These are phyloP conservation scores for Neocrepidodera transversa DNA, from an alignment of 2,888 invertebrate genomes.

Conservation along the genomic window DNA sequence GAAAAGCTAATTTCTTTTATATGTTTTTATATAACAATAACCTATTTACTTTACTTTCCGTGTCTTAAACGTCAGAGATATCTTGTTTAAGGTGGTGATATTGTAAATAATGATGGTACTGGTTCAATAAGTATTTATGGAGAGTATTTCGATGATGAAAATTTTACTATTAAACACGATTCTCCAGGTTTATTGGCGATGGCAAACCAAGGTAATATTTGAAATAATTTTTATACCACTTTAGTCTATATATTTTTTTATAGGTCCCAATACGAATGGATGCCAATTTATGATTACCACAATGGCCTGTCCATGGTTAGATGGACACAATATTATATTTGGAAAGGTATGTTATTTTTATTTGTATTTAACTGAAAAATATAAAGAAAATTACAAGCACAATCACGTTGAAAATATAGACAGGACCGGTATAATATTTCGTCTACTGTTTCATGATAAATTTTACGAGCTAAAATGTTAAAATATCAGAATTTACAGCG, in stretches of 20 bases:
- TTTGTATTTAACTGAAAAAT: too few species aligned
- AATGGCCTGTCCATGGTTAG: constrained; percentile 85
- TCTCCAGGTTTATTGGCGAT: constrained; percentile 88
- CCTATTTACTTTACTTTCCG: too few species aligned
- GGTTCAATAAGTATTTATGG: constrained; percentile 90
- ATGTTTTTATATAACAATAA: too few species aligned
- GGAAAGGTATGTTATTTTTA: constrained; percentile 76
- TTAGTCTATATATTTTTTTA: constrained; percentile 33
- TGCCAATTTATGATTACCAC: constrained; percentile 96
- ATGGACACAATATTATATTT: constrained; percentile 87
- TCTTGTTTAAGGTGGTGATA: constrained; percentile 84
- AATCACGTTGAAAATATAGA: too few species aligned
- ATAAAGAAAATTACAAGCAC: too few species aligned
- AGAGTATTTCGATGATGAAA: constrained; percentile 85
- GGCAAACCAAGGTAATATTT: constrained; percentile 77
- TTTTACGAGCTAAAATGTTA: too few species aligned
- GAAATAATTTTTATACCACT: neutral
- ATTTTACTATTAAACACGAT: constrained; percentile 79
- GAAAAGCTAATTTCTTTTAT: too few species aligned
- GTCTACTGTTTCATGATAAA: too few species aligned
- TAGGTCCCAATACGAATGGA: constrained; percentile 88
- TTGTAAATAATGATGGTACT: constrained; percentile 79
- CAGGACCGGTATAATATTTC: too few species aligned
- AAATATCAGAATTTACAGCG: too few species aligned
- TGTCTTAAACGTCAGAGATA: too few species aligned